Base-by-base conservation (phyloP, 1,140 invertebrate species). In the Drosophila repleta region DNA sequence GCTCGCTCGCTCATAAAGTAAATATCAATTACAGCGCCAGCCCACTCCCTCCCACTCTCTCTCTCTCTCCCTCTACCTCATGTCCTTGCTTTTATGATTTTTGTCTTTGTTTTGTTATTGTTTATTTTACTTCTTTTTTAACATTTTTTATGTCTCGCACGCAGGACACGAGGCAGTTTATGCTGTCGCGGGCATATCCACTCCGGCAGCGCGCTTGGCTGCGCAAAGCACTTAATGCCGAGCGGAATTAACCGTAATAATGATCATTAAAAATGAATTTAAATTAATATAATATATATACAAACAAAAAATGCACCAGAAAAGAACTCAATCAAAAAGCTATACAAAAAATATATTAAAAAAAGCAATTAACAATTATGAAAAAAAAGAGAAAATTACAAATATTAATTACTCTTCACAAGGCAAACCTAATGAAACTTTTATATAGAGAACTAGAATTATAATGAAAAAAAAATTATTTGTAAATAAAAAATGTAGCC, bases 11-110 rank as follows among this genome's bases (percentile, higher is more conserved):
- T 69, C 63, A 76, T 79, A 79, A 83, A 76, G 79, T 63, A 83
- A 83, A 83, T 83, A 83, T 83, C 80, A 84, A 84, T 83, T 84
- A 83, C 76, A 84, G 49, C 64, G 57, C 49, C 63, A 35, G 58
- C 69, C 39, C 53, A 29, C 70, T 41, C 53, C 6, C 29, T 21
- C 53, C 37, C 39, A 55, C n/a, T 48, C 2, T 41, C 37, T 48
- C 58, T 37, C 26, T 21, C 46, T 39, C 39, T 60, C n/a, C 45
- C 11, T 24, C 13, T 29, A 57, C 39, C 15, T 26, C 18, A 37
- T 68, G 37, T 48, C 48, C 8, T 39, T 37, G 8, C 7, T 29
- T 53, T 68, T 68, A 66, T 74, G 32, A 56, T 32, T 62, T 26
- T 51, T 64, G 24, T 70, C 24, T 56, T 41, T 60, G 21, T 35